These are phyloP conservation scores for Metallyticus violacea DNA, from an alignment of 2,888 invertebrate genomes.

Conservation along the genomic window DNA sequence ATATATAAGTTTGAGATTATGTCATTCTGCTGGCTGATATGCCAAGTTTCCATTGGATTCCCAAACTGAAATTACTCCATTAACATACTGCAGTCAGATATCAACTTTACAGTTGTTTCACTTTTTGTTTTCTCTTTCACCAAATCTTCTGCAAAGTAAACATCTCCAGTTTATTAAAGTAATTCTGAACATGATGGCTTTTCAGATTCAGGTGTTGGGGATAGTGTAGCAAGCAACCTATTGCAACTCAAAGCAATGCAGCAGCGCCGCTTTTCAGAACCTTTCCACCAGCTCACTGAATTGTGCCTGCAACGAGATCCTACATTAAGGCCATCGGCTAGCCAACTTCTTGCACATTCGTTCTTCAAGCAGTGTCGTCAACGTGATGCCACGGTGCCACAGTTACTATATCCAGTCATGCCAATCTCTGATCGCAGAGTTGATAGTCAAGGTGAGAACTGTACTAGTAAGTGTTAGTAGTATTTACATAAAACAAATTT, in stretches of 20 bases:
- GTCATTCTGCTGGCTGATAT: too few relatives aligned
- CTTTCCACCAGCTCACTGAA: slow-evolving; percentile 76
- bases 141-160: too few relatives aligned
- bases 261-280: slow-evolving; percentile 65
- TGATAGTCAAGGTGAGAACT: slow-evolving; percentile 50
- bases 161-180: too few relatives aligned
- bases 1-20: too few relatives aligned
- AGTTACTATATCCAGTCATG: slow-evolving; percentile 65
- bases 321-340: slow-evolving; percentile 64
- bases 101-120: too few relatives aligned
- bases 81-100: too few relatives aligned
- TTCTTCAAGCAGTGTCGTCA: slow-evolving; percentile 73
- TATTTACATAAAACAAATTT: neutral
- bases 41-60: too few relatives aligned
- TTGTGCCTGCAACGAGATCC: slow-evolving; percentile 68
- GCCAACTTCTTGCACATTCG: slow-evolving; percentile 66
- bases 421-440: slow-evolving; percentile 60
- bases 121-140: too few relatives aligned
- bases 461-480: neutral
- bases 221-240: slow-evolving; percentile 48
- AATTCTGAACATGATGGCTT: neutral
- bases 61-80: too few relatives aligned
- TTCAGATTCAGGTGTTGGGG: slow-evolving; percentile 53
- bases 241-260: slow-evolving; percentile 37
- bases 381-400: slow-evolving; percentile 56